These are phyloP conservation scores for Umimayanthus kanabou DNA, from an alignment of 92 coral and sea anemone species.

Conservation along the genomic window DNA sequence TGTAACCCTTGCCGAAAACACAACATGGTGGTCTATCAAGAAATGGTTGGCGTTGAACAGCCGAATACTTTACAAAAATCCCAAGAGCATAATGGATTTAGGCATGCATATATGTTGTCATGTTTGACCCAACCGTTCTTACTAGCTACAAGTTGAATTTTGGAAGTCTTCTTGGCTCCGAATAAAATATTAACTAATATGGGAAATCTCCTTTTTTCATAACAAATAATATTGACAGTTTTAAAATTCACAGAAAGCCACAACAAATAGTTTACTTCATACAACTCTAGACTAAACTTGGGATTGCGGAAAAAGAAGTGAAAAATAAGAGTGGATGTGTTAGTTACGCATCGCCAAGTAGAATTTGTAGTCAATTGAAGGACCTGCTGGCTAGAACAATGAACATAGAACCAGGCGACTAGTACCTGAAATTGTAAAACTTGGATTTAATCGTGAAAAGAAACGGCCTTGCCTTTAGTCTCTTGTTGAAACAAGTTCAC, in stretches of 20 bases:
- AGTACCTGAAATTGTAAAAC: conserved; percentile 4
- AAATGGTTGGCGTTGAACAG: no score
- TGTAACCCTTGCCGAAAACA: no score
- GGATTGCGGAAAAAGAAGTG: background rate
- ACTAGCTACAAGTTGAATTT: background rate
- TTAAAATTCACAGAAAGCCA: background rate
- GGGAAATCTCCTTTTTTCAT: background rate
- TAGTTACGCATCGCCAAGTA: background rate
- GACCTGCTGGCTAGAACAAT: background rate
- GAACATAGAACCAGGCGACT: background rate
- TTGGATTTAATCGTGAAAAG: background rate
- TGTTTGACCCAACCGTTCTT: background rate
- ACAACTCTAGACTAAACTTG: background rate
- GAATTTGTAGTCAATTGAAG: background rate
- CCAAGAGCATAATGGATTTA: background rate
- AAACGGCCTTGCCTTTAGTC: background rate
- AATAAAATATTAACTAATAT: no score
- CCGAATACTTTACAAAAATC: background rate
- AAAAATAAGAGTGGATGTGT: background rate
- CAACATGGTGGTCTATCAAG: no score
- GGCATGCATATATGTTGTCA: no score
- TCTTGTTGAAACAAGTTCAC: background rate
- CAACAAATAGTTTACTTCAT: background rate
- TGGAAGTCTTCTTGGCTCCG: background rate
- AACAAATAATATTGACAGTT: no score